phyloP scores from a whole-genome alignment of 2,888 invertebrate species.

The Clusia tigrina region DNA sequence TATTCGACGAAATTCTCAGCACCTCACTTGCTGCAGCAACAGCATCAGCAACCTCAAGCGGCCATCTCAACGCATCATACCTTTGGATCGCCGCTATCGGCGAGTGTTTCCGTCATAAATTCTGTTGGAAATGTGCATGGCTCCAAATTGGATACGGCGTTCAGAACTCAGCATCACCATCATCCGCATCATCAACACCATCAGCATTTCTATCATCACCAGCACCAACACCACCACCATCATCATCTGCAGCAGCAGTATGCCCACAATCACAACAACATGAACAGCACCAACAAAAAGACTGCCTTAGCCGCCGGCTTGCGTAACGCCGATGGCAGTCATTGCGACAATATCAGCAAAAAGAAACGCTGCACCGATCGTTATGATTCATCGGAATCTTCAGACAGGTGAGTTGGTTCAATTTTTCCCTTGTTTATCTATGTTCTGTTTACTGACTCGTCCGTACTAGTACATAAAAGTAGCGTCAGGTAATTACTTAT shows the following conservation, averaged over 20 bases:
- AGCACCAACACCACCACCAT: constrained; percentile 26
- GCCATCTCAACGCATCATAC: no score
- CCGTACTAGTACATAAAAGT: no score
- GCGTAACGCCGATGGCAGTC: constrained; percentile 20
- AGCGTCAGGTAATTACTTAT: no score
- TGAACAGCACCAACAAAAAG: constrained; percentile 22
- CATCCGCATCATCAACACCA: neutral
- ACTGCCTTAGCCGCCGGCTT: constrained; percentile 9
- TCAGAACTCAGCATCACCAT: constrained; percentile 49
- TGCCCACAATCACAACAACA: constrained; percentile 12
- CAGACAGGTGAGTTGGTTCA: constrained; percentile 79
- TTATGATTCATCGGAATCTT: constrained; percentile 93
- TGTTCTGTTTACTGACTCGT: no score
- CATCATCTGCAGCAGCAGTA: constrained; percentile 22
- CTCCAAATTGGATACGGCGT: constrained; percentile 44
- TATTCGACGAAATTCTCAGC: neutral
- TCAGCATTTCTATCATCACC: constrained; percentile 40
- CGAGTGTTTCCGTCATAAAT: constrained; percentile 11
- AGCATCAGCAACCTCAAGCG: constrained; percentile 3
- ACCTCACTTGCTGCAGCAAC: neutral
- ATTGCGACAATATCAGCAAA: constrained; percentile 73
- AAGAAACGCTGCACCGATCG: constrained; percentile 88
- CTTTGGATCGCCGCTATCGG: constrained; percentile 21
- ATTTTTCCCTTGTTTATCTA: neutral
- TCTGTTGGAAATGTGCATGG: constrained; percentile 7